Evolutionary conservation across 1,140 invertebrate species (phyloP).

Genomic region (Hylaeus anthracinus): DNA sequence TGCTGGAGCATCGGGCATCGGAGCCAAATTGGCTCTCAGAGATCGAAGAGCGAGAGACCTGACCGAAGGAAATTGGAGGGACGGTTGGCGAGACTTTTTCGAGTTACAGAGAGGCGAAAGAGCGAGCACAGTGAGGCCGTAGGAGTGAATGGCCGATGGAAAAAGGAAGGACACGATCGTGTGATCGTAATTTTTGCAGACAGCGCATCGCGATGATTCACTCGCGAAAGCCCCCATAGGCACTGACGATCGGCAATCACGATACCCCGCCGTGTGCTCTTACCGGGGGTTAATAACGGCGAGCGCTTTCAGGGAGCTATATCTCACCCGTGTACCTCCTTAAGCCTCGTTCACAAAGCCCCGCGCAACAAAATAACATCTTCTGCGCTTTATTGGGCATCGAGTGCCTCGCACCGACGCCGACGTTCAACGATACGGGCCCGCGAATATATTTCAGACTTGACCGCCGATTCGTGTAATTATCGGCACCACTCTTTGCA

Average conservation of each 20-base stretch:
- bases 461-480: slow-evolving; percentile 43
- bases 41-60: not conserved
- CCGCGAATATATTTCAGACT: slow-evolving; percentile 3
- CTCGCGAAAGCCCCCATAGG: slow-evolving; percentile 42
- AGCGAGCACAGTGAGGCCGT: not conserved
- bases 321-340: slow-evolving; percentile 59
- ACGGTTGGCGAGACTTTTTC: slow-evolving; percentile 7
- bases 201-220: slow-evolving; percentile 62
- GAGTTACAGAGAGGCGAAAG: slow-evolving; percentile 5
- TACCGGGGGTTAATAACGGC: slow-evolving; percentile 65
- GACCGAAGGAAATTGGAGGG: slow-evolving; percentile 21
- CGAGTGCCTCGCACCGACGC: not conserved
- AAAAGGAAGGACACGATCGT: slow-evolving; percentile 46
- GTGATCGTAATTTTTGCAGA: slow-evolving; percentile 65
- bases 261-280: slow-evolving; percentile 60
- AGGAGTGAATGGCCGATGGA: slow-evolving; percentile 14
- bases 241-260: slow-evolving; percentile 67
- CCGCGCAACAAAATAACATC: slow-evolving; percentile 49
- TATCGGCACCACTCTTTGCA: slow-evolving; percentile 18
- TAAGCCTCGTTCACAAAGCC: slow-evolving; percentile 57
- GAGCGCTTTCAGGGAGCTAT: slow-evolving; percentile 64
- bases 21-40: slow-evolving; percentile 30
- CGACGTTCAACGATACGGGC: not conserved
- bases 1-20: slow-evolving; percentile 13
- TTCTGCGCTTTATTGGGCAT: slow-evolving; percentile 48